Percentiles rank a stretch among this genome's conserved stretches.
These are phyloP conservation scores for Crossocerus cetratus DNA, from an alignment of 2,888 invertebrate species.

Conservation along the genomic window DNA sequence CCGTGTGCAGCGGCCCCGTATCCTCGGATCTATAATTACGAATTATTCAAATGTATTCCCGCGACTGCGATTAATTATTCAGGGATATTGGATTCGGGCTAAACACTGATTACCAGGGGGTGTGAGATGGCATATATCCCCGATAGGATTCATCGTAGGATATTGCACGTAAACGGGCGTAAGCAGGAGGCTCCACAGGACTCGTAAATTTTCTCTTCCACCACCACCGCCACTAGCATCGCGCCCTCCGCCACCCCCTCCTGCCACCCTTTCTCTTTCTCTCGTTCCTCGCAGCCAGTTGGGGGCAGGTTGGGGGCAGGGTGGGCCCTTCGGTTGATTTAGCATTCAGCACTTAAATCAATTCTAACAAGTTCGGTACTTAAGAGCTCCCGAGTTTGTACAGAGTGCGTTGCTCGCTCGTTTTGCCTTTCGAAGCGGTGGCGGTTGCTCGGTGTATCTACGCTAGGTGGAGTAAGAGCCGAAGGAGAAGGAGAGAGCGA, in stretches of 20 bases:
- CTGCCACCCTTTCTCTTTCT: neutral
- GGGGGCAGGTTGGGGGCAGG: conserved; percentile 53
- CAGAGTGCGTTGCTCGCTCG: conserved; percentile 60
- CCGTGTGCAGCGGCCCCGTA: no score
- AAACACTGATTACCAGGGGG: conserved; percentile 54
- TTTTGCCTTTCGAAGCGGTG: conserved; percentile 54
- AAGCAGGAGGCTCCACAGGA: conserved; percentile 32
- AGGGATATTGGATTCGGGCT: conserved; percentile 48
- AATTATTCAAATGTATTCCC: no score
- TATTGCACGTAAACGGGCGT: conserved; percentile 50
- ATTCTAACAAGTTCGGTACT: conserved; percentile 77
- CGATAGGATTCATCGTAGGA: conserved; percentile 30
- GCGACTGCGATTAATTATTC: conserved; percentile 19
- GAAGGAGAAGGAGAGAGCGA: conserved; percentile 17
- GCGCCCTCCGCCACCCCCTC: neutral
- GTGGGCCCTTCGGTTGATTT: conserved; percentile 74
- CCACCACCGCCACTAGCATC: no score
- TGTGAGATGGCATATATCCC: conserved; percentile 20
- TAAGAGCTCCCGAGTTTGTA: conserved; percentile 75
- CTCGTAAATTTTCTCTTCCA: conserved; percentile 67
- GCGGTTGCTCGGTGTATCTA: conserved; percentile 29
- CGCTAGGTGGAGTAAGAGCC: conserved; percentile 7
- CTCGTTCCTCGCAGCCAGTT: conserved; percentile 25
- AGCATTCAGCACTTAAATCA: conserved; percentile 77
- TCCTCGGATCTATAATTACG: no score